Base-by-base conservation (phyloP, 2,888 invertebrate genomes). In the Linnaemya vulpina region DNA sequence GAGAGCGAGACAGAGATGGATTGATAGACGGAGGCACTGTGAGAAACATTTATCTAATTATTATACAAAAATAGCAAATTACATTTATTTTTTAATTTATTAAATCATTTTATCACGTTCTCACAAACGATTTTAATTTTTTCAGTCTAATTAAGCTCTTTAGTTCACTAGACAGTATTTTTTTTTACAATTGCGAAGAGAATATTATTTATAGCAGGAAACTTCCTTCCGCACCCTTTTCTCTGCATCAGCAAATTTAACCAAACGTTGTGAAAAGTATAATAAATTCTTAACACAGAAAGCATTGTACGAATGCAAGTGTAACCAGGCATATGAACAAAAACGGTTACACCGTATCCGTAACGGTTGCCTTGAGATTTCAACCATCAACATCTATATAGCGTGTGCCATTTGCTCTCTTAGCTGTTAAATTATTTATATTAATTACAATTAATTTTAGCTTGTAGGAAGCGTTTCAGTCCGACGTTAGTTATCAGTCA, bases 241-340 rank as follows among this genome's bases (percentile, higher is more conserved):
- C 62, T 53, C 35, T 51, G 20, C 60, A 40, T 40, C 51, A 62
- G 15, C 25, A 68, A 68, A 51, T 77, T 40, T 58, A 68, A 13
- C 25, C 35, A 62, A 53, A 43, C 51, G 17, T 53, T 62, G n/a
- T 10, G n/a, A 30, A 51, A 53, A 53, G 10, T 62, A 53, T 40
- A 60, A 78, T 70, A 70, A 70, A 78, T 70, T 40, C 55, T 62
- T 53, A 40, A 20, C 62, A 70, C 70, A 51, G 10, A 70, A 38
- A 77, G 49, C 63, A 60, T 2, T 38, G n/a, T 7, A n/a, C 35
- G 38, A 58, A 22, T 13, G 38, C 58, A 77, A 67, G 38, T 77
- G 49, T 60, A 62, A 43, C 30, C 17, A 30, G 70, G 51, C 51
- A 77, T 25, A 30, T 68, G 15, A 77, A 51, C 38, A 20, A 13